A percentile compares a stretch with the other conserved stretches of the same genome.
Evolutionary conservation across 2,797 vertebrate species (phyloP).

Genomic region (Lepus oiostolus): DNA sequence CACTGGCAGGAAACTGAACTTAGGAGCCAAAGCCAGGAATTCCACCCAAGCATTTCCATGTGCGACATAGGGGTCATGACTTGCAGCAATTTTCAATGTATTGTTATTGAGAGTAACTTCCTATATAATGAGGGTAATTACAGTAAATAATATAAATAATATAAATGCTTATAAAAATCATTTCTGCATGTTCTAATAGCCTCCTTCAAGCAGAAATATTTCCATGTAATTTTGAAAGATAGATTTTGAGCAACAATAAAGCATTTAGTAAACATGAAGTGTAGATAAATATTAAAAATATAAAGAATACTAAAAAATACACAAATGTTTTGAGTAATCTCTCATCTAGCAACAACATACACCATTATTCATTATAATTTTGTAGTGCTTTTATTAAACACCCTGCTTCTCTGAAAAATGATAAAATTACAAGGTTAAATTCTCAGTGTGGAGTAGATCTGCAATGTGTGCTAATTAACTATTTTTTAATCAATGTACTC

Average conservation of each 20-base stretch:
- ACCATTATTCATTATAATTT: conserved; percentile 73
- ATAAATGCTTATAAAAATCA: not conserved
- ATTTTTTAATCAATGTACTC: conserved; percentile 63
- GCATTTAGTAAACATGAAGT: conserved; percentile 45
- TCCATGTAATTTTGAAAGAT: not conserved
- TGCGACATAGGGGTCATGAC: not conserved
- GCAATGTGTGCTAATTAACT: conserved; percentile 68
- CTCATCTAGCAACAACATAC: not conserved
- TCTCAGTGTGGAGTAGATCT: conserved; percentile 57
- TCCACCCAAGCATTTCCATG: no score
- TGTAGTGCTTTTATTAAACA: conserved; percentile 71
- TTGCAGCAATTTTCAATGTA: not conserved
- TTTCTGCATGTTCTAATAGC: not conserved
- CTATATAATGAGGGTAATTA: not conserved
- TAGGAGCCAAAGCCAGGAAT: no score
- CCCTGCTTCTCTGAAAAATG: conserved; percentile 69
- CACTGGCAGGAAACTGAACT: not conserved
- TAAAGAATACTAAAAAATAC: not conserved
- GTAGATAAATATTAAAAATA: conserved; percentile 59
- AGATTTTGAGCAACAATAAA: conserved; percentile 47
- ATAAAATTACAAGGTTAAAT: conserved; percentile 74
- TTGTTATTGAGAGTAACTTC: not conserved
- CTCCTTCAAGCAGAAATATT: not conserved
- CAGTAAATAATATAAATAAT: conserved; percentile 7
- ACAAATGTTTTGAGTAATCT: conserved; percentile 59